Conservation (phyloP, 2,797 vertebrate species). For the Oreochromis grahami region DNA sequence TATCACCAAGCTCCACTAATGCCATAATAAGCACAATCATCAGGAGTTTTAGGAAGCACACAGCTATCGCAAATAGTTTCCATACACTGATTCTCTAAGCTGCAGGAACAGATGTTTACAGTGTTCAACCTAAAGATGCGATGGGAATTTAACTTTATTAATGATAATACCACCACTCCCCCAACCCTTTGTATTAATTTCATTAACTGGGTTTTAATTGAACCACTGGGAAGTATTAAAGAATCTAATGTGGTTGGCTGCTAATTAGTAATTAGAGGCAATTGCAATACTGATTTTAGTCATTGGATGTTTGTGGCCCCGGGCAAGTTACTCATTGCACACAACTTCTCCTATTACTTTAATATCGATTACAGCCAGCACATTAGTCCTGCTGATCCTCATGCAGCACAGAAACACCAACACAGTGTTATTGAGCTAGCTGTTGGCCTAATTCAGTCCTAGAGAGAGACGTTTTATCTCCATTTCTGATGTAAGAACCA, state of each 20-base stretch:
- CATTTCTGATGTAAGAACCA: conserved; percentile 56
- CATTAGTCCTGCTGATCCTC: conserved; percentile 12
- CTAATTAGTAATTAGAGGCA: conserved; percentile 67
- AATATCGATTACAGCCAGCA: conserved; percentile 48
- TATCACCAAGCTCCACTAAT: conserved; percentile 9
- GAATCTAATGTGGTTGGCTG: conserved; percentile 29
- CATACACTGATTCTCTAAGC: background rate
- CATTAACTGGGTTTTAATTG: conserved; percentile 47
- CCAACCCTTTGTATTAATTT: conserved; percentile 23
- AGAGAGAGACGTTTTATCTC: conserved; percentile 36
- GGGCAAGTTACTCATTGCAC: conserved; percentile 45
- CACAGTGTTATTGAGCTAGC: conserved; percentile 1
- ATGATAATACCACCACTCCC: background rate
- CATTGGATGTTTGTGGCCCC: conserved; percentile 47
- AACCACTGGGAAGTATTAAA: conserved; percentile 40
- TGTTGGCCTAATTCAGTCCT: conserved; percentile 40
- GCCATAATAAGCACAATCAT: conserved; percentile 12
- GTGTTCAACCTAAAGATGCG: conserved; percentile 9
- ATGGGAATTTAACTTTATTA: conserved; percentile 40
- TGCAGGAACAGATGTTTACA: background rate
- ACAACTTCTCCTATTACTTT: conserved; percentile 48
- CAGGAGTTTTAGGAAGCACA: conserved; percentile 7
- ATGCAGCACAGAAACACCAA: conserved; percentile 21
- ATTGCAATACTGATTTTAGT: conserved; percentile 49
- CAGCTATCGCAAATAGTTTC: background rate